phyloP scores from a whole-genome alignment of 2,113 vertebrate species.

The Trichechus manatus region DNA sequence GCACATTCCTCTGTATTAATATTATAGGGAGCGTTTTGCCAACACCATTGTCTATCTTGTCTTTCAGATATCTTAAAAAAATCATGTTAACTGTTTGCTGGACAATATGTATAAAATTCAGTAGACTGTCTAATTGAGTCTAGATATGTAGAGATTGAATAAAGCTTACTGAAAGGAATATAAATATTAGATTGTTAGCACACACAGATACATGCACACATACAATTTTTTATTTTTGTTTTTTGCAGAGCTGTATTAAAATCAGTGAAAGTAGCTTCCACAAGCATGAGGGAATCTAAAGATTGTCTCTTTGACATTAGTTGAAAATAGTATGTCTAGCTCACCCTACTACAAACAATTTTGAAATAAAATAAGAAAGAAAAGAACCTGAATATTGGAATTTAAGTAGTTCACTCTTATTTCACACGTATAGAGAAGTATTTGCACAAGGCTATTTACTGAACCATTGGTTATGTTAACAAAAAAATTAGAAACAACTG shows the following conservation, averaged over 20 bases:
- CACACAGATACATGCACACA: no score
- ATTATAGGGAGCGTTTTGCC: not conserved
- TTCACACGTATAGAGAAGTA: not conserved
- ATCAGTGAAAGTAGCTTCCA: not conserved
- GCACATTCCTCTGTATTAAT: not conserved
- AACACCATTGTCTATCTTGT: not conserved
- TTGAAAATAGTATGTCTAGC: not conserved
- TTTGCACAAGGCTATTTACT: not conserved
- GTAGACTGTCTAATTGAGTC: not conserved
- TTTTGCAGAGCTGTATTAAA: not conserved
- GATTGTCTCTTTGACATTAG: not conserved
- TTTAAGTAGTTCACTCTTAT: not conserved
- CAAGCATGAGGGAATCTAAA: not conserved
- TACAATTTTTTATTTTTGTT: not conserved
- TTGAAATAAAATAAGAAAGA: not conserved
- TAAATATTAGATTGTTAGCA: not conserved
- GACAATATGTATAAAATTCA: not conserved
- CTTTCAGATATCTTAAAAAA: not conserved
- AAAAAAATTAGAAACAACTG: not conserved
- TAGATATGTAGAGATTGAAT: not conserved
- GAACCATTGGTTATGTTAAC: not conserved
- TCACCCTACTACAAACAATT: not conserved
- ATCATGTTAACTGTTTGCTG: not conserved
- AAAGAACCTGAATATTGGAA: not conserved
- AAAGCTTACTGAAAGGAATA: not conserved